Percentiles rank a stretch among this genome's conserved stretches.
Evolutionary conservation across 2,888 invertebrate genomes (phyloP).

Genomic region (Halictus quadricinctus): DNA sequence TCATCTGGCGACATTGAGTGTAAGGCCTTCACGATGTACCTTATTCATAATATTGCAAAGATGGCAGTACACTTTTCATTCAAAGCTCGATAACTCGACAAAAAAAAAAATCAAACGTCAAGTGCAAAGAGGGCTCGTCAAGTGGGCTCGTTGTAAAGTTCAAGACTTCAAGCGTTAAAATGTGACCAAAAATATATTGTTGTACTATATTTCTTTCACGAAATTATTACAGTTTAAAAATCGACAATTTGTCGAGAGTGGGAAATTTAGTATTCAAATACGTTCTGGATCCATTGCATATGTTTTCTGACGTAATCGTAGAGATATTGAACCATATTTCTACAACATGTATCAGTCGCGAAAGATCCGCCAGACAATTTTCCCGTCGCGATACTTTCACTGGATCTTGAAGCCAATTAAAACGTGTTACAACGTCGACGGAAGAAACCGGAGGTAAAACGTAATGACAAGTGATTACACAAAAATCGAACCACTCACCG

Average conservation of each 20-base stretch:
- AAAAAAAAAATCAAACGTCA: too few species aligned
- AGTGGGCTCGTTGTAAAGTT: too few species aligned
- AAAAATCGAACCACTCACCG: not conserved
- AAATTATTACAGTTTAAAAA: not conserved
- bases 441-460: slow-evolving; percentile 8
- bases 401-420: slow-evolving; percentile 21
- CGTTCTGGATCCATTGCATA: not conserved
- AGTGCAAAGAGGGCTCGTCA: too few species aligned
- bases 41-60: too few species aligned
- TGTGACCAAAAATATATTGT: too few species aligned
- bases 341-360: not conserved
- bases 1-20: too few species aligned
- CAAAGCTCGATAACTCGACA: too few species aligned
- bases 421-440: not conserved
- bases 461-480: slow-evolving; percentile 10
- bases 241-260: not conserved
- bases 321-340: not conserved
- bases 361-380: not conserved
- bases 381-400: slow-evolving; percentile 6
- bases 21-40: too few species aligned
- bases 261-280: not conserved
- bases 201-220: too few species aligned
- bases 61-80: too few species aligned
- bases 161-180: too few species aligned
- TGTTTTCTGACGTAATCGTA: slow-evolving; percentile 4